A percentile compares a stretch with the other conserved stretches of the same genome.
Conservation (phyloP, 2,888 invertebrate genomes). For the Liodrosophila aerea region DNA sequence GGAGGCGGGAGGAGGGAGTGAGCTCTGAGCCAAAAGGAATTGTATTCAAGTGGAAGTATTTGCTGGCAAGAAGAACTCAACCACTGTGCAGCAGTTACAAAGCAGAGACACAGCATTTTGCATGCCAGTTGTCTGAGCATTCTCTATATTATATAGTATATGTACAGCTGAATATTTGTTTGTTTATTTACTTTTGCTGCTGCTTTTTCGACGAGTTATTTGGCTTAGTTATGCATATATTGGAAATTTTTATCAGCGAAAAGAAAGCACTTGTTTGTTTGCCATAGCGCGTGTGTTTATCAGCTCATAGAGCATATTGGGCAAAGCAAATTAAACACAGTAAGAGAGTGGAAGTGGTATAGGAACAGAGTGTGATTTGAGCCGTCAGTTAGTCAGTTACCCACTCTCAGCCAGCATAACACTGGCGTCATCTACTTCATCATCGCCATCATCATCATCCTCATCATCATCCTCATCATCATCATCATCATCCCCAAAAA, state of each 20-base stretch:
- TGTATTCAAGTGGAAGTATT: conserved; percentile 59
- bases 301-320: conserved; percentile 7
- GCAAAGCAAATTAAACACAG: conserved; percentile 17
- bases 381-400: conserved; percentile 9
- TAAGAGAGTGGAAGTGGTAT: neutral
- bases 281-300: conserved; percentile 22
- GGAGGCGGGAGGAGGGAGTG: too few relatives aligned
- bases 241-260: conserved; percentile 27
- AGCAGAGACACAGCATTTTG: conserved; percentile 36
- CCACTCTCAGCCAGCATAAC: conserved; percentile 5
- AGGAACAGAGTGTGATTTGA: neutral
- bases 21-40: conserved; percentile 37
- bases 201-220: neutral
- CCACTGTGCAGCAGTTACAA: conserved; percentile 36
- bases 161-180: conserved; percentile 13
- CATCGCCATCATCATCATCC: conserved; percentile 10
- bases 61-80: conserved; percentile 36
- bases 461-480: conserved; percentile 9
- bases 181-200: conserved; percentile 23
- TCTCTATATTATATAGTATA: neutral
- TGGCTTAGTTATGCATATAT: conserved; percentile 50
- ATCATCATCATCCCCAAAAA: conserved; percentile 14
- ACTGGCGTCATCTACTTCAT: conserved; percentile 26
- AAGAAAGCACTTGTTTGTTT: neutral
- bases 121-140: conserved; percentile 6